Base-by-base conservation (phyloP, 2,797 vertebrate species). In the Phoeniculus purpureus region DNA sequence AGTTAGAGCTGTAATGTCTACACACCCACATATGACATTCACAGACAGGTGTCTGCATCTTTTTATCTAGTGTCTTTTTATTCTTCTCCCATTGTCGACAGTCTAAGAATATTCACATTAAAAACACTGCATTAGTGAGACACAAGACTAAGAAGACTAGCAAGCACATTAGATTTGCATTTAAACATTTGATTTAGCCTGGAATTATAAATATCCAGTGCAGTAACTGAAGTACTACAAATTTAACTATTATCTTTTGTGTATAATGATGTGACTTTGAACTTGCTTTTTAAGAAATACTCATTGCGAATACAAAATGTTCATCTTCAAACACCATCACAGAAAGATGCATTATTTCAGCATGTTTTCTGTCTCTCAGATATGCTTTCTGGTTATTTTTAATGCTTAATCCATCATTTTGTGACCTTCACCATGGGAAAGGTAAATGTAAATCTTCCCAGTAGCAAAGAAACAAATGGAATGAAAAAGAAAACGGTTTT, bases 361-460 rank as follows among this genome's bases (percentile, higher is more conserved):
- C 43, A 73, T 26, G 10, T 60, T 65, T 94, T 80, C 32, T 91
- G 48, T 55, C 67, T 95, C 94, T 96, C 76, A 89, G 78, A 56
- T 75, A 4, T 54, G 47, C 84, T 96, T 89, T 90, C 60, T 71
- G 58, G 45, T 95, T 94, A 90, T 92, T 96, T 78, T 82, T 94
- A 87, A 91, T 87, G 48, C 93, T 94, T 82, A 94, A 95, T 96
- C 85, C 90, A 95, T 96, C 92, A 94, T 83, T 86, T 55, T 70
- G 52, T 96, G 92, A 96, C 88, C 94, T 96, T 96, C 91, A 95
- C 40, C 45, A 65, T 56, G 73, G 71, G 84, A 96, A 97, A 95
- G 80, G 87, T 87, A 96, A 94, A 96, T 96, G 92, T 93, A 96
- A 96, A 96, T 97, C 90, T 96, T 94, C 72, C 55, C 82, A 87